Conservation (phyloP, 2,888 invertebrate genomes). For the Hofmannophila pseudospretella region DNA sequence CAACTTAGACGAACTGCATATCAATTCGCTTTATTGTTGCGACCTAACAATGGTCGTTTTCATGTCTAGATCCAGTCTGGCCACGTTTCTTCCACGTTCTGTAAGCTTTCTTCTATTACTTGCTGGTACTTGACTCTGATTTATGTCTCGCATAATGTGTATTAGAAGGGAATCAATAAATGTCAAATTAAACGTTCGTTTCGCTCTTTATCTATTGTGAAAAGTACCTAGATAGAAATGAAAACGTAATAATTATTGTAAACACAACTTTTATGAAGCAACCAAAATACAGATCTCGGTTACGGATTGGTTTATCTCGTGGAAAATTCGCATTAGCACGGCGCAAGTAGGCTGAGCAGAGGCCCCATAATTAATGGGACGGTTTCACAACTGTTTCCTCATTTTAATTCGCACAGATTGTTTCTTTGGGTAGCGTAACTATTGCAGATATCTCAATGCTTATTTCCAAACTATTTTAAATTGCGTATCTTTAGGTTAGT, state of each 20-base stretch:
- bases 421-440: slow-evolving; percentile 21
- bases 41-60: neutral
- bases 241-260: no score
- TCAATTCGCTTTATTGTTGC: slow-evolving; percentile 8
- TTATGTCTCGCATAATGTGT: no score
- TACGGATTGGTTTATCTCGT: slow-evolving; percentile 15
- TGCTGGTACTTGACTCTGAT: no score
- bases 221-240: no score
- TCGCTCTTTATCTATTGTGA: no score
- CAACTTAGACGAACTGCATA: slow-evolving; percentile 1
- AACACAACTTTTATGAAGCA: no score
- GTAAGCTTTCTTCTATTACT: no score
- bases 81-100: no score
- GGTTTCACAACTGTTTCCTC: slow-evolving; percentile 29
- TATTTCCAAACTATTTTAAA: slow-evolving; percentile 13
- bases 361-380: slow-evolving; percentile 25
- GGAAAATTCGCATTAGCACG: slow-evolving; percentile 27
- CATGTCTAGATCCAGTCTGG: neutral
- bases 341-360: slow-evolving; percentile 17
- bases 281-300: slow-evolving; percentile 6
- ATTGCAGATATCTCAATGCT: slow-evolving; percentile 11
- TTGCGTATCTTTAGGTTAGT: slow-evolving; percentile 8
- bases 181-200: no score
- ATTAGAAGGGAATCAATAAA: no score
- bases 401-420: slow-evolving; percentile 27